phyloP scores from a whole-genome alignment of 2,888 invertebrate genomes.

The Oscheius sp. region DNA sequence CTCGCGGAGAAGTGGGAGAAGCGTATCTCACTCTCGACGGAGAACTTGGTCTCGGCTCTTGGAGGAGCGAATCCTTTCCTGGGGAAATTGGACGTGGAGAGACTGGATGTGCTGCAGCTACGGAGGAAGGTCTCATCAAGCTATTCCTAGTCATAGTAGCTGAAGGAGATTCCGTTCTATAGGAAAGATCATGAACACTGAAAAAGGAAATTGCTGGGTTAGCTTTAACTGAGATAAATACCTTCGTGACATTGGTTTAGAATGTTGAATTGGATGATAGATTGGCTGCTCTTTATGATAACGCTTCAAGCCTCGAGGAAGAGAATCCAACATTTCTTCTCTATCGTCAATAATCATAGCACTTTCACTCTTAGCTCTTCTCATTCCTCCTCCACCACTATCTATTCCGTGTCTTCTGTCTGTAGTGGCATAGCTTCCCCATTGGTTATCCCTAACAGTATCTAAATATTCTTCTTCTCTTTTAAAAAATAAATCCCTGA shows the following conservation, averaged over 20 bases:
- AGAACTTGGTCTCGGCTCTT: slow-evolving; percentile 12
- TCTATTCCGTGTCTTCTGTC: slow-evolving; percentile 23
- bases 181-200: slow-evolving; percentile 47
- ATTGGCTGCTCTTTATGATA: slow-evolving; percentile 41
- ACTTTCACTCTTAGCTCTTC: slow-evolving; percentile 62
- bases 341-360: slow-evolving; percentile 51
- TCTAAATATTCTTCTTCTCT: slow-evolving; percentile 4
- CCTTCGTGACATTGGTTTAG: slow-evolving; percentile 45
- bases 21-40: slow-evolving; percentile 8
- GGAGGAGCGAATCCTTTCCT: slow-evolving; percentile 1
- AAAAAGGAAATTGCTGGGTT: slow-evolving; percentile 15
- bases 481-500: not conserved
- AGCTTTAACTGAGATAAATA: slow-evolving; percentile 15
- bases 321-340: slow-evolving; percentile 35
- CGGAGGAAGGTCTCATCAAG: slow-evolving; percentile 43
- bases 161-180: slow-evolving; percentile 40
- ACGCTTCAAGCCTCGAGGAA: slow-evolving; percentile 42
- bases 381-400: slow-evolving; percentile 53
- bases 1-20: slow-evolving; percentile 45
- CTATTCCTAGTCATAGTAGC: slow-evolving; percentile 12
- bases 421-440: slow-evolving; percentile 19
- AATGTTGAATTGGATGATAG: slow-evolving; percentile 51
- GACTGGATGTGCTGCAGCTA: slow-evolving; percentile 36
- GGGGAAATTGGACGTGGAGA: slow-evolving; percentile 44
- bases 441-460: slow-evolving; percentile 13